Base-by-base conservation (phyloP, 2,113 vertebrate species). In the Aspiorhynchus laticeps region DNA sequence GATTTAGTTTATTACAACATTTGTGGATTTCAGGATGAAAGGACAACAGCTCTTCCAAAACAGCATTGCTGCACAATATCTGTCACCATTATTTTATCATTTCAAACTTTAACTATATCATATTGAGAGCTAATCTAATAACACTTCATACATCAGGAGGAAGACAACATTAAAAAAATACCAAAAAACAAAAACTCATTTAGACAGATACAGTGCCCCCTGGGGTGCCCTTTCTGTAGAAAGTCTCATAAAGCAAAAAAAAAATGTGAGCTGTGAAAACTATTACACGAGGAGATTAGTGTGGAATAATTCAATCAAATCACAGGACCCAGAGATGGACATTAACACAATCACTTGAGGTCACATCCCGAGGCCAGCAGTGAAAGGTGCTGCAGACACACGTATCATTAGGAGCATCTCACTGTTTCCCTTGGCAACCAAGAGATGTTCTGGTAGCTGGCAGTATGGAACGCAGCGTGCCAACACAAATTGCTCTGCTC, bases 361-460 rank as follows among this genome's bases (percentile, higher is more conserved):
- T 89, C 85, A 85, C 43, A 86, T 85, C 82, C 59, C 69, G 82
- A 76, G 74, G 56, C 11, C 80, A 80, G 74, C 46, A 71, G 69
- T 48, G 36, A 71, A 85, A 89, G 77, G 82, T 87, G 71, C 81
- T 84, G 53, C 61, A 84, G 80, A 59, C 82, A 59, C 77, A 84
- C 53, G 1, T 51, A 61, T 63, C 71, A 76, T 76, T 76, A 46
- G 56, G 43, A 83, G 80, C 69, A 74, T 76, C 71, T 26, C 41
- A 80, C 67, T 80, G 88, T 87, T 85, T 89, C 87, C 89, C 88
- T 75, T 89, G 87, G 89, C 80, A 90, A 91, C 90, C 2, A 56
- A 85, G 53, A 85, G 74, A 88, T 86, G 85, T 90, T 65, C 80
- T 76, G 80, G 67, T 77, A 28, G 89, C 84, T 87, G 88, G 83